These are phyloP conservation scores for Microctenopoma steveboyesi DNA, from an alignment of 2,797 vertebrate genomes.

Conservation along the genomic window DNA sequence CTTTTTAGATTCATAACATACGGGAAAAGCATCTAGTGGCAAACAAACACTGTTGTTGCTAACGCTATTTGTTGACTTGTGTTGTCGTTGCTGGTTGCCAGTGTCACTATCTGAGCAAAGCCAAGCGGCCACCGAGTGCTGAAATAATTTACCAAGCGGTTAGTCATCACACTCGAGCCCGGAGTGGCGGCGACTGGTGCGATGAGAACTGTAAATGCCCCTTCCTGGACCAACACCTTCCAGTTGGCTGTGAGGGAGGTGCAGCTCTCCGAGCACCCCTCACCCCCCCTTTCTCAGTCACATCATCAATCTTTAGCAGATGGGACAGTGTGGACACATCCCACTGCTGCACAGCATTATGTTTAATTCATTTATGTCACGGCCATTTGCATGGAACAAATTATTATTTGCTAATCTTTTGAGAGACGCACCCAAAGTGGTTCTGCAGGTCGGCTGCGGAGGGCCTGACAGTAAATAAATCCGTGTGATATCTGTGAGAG, in stretches of 20 bases:
- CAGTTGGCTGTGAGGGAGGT: conserved; percentile 40
- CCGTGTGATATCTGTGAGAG: conserved; percentile 12
- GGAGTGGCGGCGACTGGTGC: conserved; percentile 2
- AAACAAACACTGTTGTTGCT: background rate
- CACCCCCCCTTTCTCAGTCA: background rate
- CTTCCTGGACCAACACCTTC: conserved; percentile 33
- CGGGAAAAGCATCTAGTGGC: too few relatives aligned
- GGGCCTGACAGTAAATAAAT: conserved; percentile 21
- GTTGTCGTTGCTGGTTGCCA: conserved; percentile 20
- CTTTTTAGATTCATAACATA: too few relatives aligned
- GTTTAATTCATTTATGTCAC: conserved; percentile 45
- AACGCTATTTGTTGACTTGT: conserved; percentile 49
- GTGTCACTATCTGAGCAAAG: conserved; percentile 17
- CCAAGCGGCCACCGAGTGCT: conserved; percentile 10
- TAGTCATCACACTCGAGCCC: conserved; percentile 24
- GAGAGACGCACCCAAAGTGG: conserved; percentile 37
- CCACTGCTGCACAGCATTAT: conserved; percentile 36
- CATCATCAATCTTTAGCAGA: conserved; percentile 33
- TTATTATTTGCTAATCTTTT: conserved; percentile 48
- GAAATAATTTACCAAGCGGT: conserved; percentile 21
- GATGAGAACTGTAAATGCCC: background rate
- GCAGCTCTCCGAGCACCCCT: background rate
- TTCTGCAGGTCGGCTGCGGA: conserved; percentile 20
- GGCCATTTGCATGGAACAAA: conserved; percentile 15
- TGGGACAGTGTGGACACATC: conserved; percentile 23